phyloP scores from a whole-genome alignment of 2,113 vertebrate species.

The Salvelinus fontinalis region DNA sequence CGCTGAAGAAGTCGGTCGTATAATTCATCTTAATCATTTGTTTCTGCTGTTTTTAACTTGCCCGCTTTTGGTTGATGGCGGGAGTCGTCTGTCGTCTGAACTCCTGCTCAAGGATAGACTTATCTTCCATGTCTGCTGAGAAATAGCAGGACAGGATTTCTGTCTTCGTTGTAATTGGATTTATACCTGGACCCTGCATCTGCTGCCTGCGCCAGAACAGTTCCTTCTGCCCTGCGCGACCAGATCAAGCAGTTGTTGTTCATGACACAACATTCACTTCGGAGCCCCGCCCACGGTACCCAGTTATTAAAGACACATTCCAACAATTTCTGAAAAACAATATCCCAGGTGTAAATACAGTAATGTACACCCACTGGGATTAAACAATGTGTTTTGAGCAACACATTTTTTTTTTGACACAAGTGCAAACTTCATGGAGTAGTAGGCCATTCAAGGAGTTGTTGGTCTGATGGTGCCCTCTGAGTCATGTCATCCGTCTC shows the following conservation, averaged over 20 bases:
- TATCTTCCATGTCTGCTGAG: conserved; percentile 36
- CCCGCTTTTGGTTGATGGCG: conserved; percentile 29
- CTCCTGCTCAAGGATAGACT: conserved; percentile 9
- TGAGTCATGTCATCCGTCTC: too few relatives aligned
- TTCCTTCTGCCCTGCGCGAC: conserved; percentile 20
- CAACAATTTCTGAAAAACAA: too few relatives aligned
- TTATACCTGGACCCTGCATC: conserved; percentile 47
- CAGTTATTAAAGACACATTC: too few relatives aligned
- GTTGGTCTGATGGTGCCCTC: too few relatives aligned
- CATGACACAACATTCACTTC: conserved; percentile 1
- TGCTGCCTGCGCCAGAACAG: conserved; percentile 21
- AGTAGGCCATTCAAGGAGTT: too few relatives aligned
- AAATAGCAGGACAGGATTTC: conserved; percentile 24
- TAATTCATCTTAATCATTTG: conserved; percentile 14
- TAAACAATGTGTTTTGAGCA: too few relatives aligned
- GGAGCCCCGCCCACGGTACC: conserved; percentile 52
- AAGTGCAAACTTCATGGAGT: too few relatives aligned
- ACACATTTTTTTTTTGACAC: too few relatives aligned
- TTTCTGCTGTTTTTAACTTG: conserved; percentile 29
- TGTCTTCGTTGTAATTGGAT: conserved; percentile 57
- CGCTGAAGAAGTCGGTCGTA: conserved; percentile 20
- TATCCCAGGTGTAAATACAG: too few relatives aligned
- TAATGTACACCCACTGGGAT: too few relatives aligned
- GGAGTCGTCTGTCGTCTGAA: conserved; percentile 21
- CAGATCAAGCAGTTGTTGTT: not conserved